Conservation (phyloP, 1,140 invertebrate genomes). For the Drosophila busckii region DNA sequence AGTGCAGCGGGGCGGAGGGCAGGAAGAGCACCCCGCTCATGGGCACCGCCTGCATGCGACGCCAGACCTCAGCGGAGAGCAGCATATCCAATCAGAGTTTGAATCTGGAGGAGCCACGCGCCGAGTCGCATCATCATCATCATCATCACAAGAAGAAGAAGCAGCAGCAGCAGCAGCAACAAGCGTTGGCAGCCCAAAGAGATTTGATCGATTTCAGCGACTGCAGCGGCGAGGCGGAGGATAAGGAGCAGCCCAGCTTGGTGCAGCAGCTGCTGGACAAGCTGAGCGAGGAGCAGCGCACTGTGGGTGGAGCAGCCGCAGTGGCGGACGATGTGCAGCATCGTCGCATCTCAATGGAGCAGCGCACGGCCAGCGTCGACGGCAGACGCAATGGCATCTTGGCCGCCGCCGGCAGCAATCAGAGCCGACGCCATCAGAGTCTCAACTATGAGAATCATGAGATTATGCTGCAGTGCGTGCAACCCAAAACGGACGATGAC, state of each 20-base stretch:
- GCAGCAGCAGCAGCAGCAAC: slow-evolving; percentile 37
- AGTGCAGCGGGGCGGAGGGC: slow-evolving; percentile 58
- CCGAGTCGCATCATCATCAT: slow-evolving; percentile 34
- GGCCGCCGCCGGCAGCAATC: slow-evolving; percentile 34
- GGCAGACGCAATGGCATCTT: slow-evolving; percentile 73
- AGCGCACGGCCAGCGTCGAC: slow-evolving; percentile 62
- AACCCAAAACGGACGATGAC: slow-evolving; percentile 59
- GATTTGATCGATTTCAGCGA: slow-evolving; percentile 76
- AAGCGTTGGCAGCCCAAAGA: slow-evolving; percentile 12
- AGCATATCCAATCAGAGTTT: slow-evolving; percentile 77
- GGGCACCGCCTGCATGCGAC: slow-evolving; percentile 63
- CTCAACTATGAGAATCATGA: slow-evolving; percentile 78
- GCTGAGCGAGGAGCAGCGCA: slow-evolving; percentile 37
- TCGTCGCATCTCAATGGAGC: slow-evolving; percentile 63
- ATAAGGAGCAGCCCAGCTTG: slow-evolving; percentile 42
- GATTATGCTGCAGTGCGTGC: slow-evolving; percentile 56
- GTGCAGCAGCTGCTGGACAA: slow-evolving; percentile 51
- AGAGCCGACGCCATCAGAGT: slow-evolving; percentile 71
- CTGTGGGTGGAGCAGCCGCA: neutral
- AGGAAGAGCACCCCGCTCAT: slow-evolving; percentile 60
- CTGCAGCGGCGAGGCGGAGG: slow-evolving; percentile 66
- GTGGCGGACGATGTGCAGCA: slow-evolving; percentile 51
- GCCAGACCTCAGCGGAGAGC: slow-evolving; percentile 76
- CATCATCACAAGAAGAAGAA: slow-evolving; percentile 56
- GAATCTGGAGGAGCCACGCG: slow-evolving; percentile 59